These are phyloP conservation scores for Kradibia gibbosae DNA, from an alignment of 1,140 invertebrate genomes.

Conservation along the genomic window DNA sequence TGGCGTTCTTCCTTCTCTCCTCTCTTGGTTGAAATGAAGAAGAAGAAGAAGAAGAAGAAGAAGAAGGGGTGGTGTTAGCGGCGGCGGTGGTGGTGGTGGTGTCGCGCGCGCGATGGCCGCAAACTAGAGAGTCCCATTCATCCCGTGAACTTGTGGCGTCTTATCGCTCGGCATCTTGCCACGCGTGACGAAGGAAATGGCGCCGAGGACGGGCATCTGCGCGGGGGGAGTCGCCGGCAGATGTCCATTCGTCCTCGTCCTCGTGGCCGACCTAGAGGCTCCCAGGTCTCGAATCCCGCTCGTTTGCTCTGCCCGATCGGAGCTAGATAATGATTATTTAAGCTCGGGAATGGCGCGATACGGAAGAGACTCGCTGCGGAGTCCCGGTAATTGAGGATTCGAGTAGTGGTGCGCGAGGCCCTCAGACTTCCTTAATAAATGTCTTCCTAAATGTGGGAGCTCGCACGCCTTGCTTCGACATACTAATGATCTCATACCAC, in stretches of 20 bases:
- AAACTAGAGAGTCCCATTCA: constrained; percentile 26
- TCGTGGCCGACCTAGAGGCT: constrained; percentile 11
- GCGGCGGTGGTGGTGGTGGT: background rate
- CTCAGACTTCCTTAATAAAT: constrained; percentile 42
- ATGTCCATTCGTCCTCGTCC: too few relatives aligned
- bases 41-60: too few relatives aligned
- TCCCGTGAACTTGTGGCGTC: constrained; percentile 11
- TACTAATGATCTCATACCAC: constrained; percentile 40
- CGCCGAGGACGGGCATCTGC: background rate
- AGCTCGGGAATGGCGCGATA: constrained; percentile 20
- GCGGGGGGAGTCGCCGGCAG: constrained; percentile 31
- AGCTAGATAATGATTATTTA: constrained; percentile 49
- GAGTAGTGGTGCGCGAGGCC: constrained; percentile 31
- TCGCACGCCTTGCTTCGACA: background rate
- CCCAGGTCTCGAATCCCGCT: background rate
- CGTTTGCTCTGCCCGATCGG: constrained; percentile 42
- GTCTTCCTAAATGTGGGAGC: constrained; percentile 39
- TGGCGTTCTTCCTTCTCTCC: too few relatives aligned
- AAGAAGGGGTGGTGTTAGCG: background rate
- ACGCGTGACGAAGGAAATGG: background rate
- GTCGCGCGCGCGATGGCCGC: background rate
- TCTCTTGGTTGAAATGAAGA: too few relatives aligned
- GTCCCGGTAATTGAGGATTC: constrained; percentile 48
- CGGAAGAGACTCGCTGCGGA: constrained; percentile 12
- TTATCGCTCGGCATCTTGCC: background rate